These are phyloP conservation scores for Sminthurinus aureus DNA, from an alignment of 2,888 invertebrate species.

Conservation along the genomic window DNA sequence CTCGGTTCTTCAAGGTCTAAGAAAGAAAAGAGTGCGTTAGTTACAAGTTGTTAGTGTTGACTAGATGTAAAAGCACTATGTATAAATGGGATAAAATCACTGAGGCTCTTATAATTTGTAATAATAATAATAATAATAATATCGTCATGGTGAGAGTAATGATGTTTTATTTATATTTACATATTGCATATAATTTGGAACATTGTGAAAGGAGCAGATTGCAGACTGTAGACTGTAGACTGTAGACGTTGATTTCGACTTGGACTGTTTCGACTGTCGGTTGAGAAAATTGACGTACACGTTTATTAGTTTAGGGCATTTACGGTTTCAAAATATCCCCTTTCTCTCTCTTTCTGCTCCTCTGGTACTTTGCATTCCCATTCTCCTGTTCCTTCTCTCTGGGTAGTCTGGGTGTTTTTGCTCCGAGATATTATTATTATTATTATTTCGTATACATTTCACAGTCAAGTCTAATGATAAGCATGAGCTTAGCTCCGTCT, in stretches of 20 bases:
- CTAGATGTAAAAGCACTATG: slow-evolving; percentile 25
- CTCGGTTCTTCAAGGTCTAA: too few species aligned
- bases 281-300: not conserved
- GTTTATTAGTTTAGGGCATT: slow-evolving; percentile 1
- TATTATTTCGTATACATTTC: not conserved
- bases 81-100: slow-evolving; percentile 17
- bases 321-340: not conserved
- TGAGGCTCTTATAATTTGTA: not conserved
- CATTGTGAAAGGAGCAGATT: not conserved
- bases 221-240: too few species aligned
- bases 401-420: too few species aligned
- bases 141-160: too few species aligned
- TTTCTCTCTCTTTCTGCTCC: not conserved
- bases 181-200: not conserved
- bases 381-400: not conserved
- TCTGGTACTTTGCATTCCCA: too few species aligned
- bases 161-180: not conserved
- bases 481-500: not conserved
- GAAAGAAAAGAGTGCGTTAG: slow-evolving; percentile 6
- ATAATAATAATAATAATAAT: too few species aligned
- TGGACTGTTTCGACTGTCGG: too few species aligned
- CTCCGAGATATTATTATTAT: too few species aligned
- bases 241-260: too few species aligned
- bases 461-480: slow-evolving; percentile 1
- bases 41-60: not conserved